A percentile compares a stretch with the other conserved stretches of the same genome.
phyloP scores from a whole-genome alignment of 2,888 invertebrate genomes.

The Amphipoea oculea region DNA sequence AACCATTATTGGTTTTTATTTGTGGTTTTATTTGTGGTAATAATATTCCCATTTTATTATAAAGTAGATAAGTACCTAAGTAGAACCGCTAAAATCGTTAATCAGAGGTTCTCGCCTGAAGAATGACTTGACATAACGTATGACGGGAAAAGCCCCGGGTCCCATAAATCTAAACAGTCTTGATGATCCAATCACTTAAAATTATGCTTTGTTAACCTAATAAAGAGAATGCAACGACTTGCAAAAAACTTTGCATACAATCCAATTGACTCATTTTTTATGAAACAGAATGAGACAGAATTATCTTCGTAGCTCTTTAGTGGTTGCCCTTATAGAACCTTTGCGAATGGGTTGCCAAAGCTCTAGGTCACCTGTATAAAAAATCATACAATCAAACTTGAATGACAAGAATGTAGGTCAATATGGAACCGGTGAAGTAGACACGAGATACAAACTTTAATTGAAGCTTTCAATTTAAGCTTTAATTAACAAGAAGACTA shows the following conservation, averaged over 20 bases:
- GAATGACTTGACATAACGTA: not conserved
- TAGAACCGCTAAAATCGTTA: constrained; percentile 4
- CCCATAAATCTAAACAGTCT: constrained; percentile 9
- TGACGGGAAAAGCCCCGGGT: constrained; percentile 28
- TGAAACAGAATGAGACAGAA: constrained; percentile 1
- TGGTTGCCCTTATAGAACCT: not conserved
- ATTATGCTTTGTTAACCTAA: constrained; percentile 30
- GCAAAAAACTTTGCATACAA: constrained; percentile 47
- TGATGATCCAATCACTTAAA: constrained; percentile 26
- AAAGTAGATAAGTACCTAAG: not conserved
- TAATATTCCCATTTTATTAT: constrained; percentile 22
- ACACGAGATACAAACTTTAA: not conserved
- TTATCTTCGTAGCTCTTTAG: not conserved
- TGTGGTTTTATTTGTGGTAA: not conserved
- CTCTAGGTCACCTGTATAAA: not conserved
- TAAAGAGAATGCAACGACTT: constrained; percentile 2
- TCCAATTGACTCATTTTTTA: constrained; percentile 32
- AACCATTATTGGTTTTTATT: not conserved
- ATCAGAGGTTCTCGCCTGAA: constrained; percentile 1
- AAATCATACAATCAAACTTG: not conserved
- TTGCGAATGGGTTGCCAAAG: constrained; percentile 9
- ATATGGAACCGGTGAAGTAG: too few species aligned
- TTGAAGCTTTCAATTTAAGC: not conserved
- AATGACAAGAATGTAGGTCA: not conserved
- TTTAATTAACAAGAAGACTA: too few species aligned